Evolutionary conservation across 2,888 invertebrate genomes (phyloP), one percentile per base, ranked within the genome.

Genomic region (Schrankia costaestrigalis): DNA sequence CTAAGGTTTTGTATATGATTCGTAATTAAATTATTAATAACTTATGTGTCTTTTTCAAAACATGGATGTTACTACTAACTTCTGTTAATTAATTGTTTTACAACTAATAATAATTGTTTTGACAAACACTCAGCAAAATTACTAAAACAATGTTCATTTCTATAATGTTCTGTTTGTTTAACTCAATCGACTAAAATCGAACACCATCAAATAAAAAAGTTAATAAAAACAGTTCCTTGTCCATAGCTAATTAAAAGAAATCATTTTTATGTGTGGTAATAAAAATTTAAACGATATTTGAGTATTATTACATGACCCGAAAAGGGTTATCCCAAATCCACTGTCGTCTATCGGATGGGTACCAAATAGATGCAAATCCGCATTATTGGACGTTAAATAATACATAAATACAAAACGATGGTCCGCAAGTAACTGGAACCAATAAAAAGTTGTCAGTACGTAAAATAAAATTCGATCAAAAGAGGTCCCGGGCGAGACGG

Each of bases 401-500:
- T 79, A 78, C 74, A 82, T 83, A 82, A 78, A 76, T 73, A 70
- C 64, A 63, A 64, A 60, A 61, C 68, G 71, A 68, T 71, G 50
- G 71, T 59, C 60, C 56, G 45, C 56, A 53, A 65, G 61, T 67
- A 66, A 74, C 70, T 67, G 66, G 61, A 41, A 55, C 47, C 70
- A 78, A 78, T 81, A 79, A 80, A 79, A 78, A 76, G 69, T 74
- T 72, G 65, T 63, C 71, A 74, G 69, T 76, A 62, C 68, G 65
- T 77, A 68, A 77, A 80, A 81, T 82, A 79, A 79, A 81, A 82
- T 78, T 78, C 70, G 76, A 75, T 78, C 71, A 63, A 61, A 37
- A 43, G 61, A 53, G 52, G 52, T 50, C 51, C 47, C 53, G 55
- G 45, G 29, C 42, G 59, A 52, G 52, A 45, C 42, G 42, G 46